Evolutionary conservation across 2,888 invertebrate genomes (phyloP).

Genomic region (Coleophora flavipennella): DNA sequence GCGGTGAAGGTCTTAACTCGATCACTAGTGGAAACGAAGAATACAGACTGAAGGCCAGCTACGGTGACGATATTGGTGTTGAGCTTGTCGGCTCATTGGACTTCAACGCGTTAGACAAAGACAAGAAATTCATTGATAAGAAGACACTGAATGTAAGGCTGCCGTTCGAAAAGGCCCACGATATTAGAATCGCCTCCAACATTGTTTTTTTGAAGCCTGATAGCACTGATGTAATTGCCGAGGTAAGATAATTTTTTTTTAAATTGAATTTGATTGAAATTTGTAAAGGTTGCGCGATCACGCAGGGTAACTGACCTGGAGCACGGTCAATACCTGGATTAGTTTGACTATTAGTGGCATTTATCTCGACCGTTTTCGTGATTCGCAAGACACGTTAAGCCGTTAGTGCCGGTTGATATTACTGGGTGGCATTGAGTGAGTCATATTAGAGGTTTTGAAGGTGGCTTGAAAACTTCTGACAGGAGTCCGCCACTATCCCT

Average conservation of each 20-base stretch:
- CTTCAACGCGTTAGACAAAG: constrained; percentile 32
- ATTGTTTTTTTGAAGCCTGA: constrained; percentile 43
- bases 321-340: too few relatives aligned
- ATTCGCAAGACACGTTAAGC: too few relatives aligned
- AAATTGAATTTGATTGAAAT: too few relatives aligned
- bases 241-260: constrained; percentile 27
- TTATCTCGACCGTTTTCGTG: too few relatives aligned
- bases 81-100: constrained; percentile 56
- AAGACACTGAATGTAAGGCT: constrained; percentile 57
- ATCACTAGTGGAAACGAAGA: constrained; percentile 37
- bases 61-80: constrained; percentile 48
- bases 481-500: too few relatives aligned
- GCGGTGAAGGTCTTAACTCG: constrained; percentile 28
- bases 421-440: too few relatives aligned
- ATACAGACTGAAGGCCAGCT: constrained; percentile 53
- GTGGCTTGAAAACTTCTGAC: too few relatives aligned
- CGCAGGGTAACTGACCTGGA: too few relatives aligned
- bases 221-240: constrained; percentile 39
- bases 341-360: too few relatives aligned
- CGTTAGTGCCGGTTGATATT: too few relatives aligned
- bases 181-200: constrained; percentile 59
- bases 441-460: too few relatives aligned
- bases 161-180: constrained; percentile 72
- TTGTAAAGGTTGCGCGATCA: too few relatives aligned
- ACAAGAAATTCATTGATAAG: constrained; percentile 60